Evolutionary conservation across 2,797 vertebrate species (phyloP).

Genomic region (Hoplostethus mediterraneus): DNA sequence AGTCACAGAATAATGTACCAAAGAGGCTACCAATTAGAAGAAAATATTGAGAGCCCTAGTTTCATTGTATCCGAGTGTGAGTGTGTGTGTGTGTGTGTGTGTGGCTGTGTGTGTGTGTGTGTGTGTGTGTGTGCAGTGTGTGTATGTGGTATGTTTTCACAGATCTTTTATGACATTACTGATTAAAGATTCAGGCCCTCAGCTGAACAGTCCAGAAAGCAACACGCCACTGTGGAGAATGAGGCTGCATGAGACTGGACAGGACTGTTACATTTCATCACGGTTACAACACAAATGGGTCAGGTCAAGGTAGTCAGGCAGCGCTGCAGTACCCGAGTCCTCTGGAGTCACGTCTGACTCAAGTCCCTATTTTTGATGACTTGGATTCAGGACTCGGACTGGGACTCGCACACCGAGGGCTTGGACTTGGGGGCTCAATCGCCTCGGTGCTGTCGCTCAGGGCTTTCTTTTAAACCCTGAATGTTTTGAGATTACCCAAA

Average conservation of each 20-base stretch:
- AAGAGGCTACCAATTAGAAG: constrained; percentile 10
- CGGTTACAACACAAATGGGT: constrained; percentile 15
- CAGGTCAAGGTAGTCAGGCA: constrained; percentile 2
- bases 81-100: constrained; percentile 17
- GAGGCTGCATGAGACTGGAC: constrained; percentile 1
- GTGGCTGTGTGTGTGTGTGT: background rate
- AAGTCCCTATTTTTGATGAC: no score
- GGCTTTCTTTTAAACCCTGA: no score
- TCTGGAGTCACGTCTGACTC: no score
- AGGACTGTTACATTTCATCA: constrained; percentile 14
- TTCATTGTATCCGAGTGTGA: constrained; percentile 6
- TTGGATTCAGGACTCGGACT: no score
- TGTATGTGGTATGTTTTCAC: constrained; percentile 32
- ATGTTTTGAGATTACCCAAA: no score
- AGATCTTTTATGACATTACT: constrained; percentile 47
- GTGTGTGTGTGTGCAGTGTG: constrained; percentile 29
- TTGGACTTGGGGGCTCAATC: no score
- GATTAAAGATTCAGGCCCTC: constrained; percentile 51
- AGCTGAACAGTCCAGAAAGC: constrained; percentile 17
- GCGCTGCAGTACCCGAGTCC: no score
- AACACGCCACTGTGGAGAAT: constrained; percentile 24
- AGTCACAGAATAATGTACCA: constrained; percentile 10
- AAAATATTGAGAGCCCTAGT: background rate
- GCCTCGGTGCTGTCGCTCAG: no score
- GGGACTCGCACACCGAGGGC: no score